These are phyloP conservation scores for Lasioglossum malachurum DNA, from an alignment of 2,888 invertebrate species.

Conservation along the genomic window DNA sequence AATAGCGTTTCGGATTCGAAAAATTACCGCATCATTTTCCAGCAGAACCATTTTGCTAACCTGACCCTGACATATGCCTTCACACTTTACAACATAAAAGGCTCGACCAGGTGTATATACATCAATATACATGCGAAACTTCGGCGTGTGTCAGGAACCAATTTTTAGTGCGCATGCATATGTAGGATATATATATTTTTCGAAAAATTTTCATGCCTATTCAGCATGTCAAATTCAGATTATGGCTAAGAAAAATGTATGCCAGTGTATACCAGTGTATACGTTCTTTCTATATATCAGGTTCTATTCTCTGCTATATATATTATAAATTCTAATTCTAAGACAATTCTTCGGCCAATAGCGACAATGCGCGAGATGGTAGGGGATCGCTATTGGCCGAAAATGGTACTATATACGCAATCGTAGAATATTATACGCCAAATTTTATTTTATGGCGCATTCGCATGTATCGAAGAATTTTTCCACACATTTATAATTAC, in stretches of 20 bases:
- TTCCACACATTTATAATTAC: neutral
- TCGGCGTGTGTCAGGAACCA: neutral
- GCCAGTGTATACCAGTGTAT: no score
- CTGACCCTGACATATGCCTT: constrained; percentile 78
- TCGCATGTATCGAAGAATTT: neutral
- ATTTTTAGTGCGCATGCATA: constrained; percentile 5
- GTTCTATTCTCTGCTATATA: no score
- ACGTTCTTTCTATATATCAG: no score
- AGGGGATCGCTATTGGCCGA: neutral
- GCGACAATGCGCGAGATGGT: no score
- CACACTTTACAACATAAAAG: constrained; percentile 25
- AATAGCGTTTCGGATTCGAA: constrained; percentile 27
- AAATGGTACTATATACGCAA: no score
- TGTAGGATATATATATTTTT: no score
- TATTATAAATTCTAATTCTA: neutral
- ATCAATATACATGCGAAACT: neutral
- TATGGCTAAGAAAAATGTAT: no score
- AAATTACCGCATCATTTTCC: constrained; percentile 89
- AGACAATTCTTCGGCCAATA: neutral
- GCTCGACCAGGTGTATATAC: neutral
- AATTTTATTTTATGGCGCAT: neutral
- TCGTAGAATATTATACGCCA: no score
- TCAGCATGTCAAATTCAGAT: no score
- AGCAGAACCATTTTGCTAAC: constrained; percentile 88
- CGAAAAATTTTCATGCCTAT: no score